Conservation (phyloP, 2,888 invertebrate species). For the Drosophila testacea region DNA sequence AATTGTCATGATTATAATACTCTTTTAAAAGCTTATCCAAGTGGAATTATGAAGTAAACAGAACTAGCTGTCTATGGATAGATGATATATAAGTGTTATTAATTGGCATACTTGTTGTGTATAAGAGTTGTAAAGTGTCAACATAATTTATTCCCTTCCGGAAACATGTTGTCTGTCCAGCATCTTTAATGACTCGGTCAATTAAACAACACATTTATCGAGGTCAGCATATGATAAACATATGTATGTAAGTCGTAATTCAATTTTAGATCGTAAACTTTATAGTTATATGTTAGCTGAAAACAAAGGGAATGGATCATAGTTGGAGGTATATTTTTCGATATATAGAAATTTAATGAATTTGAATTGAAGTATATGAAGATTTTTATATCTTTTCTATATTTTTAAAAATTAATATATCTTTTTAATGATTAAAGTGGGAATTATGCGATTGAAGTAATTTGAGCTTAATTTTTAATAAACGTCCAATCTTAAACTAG, state of each 20-base stretch:
- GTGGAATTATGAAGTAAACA: not conserved
- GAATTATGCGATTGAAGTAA: too few species aligned
- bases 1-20: not conserved
- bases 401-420: too few species aligned
- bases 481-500: too few species aligned
- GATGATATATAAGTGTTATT: not conserved
- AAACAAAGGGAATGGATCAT: not conserved
- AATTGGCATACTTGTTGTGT: not conserved
- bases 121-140: slow-evolving; percentile 9
- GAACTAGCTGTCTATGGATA: not conserved
- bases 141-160: slow-evolving; percentile 9
- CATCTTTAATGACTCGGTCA: slow-evolving; percentile 7
- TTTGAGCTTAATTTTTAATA: too few species aligned
- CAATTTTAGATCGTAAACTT: not conserved
- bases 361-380: not conserved
- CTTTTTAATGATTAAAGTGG: too few species aligned
- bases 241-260: not conserved
- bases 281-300: not conserved
- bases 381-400: not conserved
- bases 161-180: slow-evolving; percentile 6
- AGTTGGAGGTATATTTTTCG: not conserved
- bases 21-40: not conserved
- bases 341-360: not conserved
- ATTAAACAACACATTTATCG: slow-evolving; percentile 13
- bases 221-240: slow-evolving; percentile 4